phyloP scores from a whole-genome alignment of 2,797 vertebrate species.

The Lithobates sylvaticus region DNA sequence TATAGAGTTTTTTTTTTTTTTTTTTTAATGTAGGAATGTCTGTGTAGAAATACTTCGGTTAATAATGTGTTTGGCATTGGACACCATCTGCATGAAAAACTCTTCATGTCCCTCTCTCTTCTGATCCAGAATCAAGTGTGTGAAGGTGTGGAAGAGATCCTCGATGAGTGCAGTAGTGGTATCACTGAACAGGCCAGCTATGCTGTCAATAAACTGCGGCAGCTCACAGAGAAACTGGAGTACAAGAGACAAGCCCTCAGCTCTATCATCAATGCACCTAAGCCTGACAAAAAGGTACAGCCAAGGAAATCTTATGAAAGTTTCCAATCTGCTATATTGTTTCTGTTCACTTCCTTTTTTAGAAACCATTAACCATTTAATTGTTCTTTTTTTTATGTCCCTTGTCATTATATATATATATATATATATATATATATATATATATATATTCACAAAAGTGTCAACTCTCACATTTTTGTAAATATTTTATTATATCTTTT shows the following conservation, averaged over 20 bases:
- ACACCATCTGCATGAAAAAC: not conserved
- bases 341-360: too few species aligned
- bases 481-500: too few species aligned
- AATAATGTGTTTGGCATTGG: not conserved
- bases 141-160: slow-evolving; percentile 79
- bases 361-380: too few species aligned
- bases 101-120: not conserved
- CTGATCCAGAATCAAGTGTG: slow-evolving; percentile 78
- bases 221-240: slow-evolving; percentile 93
- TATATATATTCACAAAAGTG: too few species aligned
- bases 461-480: too few species aligned
- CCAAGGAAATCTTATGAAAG: too few species aligned
- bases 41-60: not conserved
- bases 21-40: not conserved
- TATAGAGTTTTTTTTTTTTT: too few species aligned
- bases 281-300: slow-evolving; percentile 94
- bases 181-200: slow-evolving; percentile 94
- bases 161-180: slow-evolving; percentile 86
- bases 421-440: too few species aligned
- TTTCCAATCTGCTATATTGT: too few species aligned
- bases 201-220: slow-evolving; percentile 89
- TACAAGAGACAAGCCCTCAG: slow-evolving; percentile 95
- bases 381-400: too few species aligned
- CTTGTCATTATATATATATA: too few species aligned
- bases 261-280: slow-evolving; percentile 94